phyloP scores from a whole-genome alignment of 2,888 invertebrate species.

The Archips xylosteana region DNA sequence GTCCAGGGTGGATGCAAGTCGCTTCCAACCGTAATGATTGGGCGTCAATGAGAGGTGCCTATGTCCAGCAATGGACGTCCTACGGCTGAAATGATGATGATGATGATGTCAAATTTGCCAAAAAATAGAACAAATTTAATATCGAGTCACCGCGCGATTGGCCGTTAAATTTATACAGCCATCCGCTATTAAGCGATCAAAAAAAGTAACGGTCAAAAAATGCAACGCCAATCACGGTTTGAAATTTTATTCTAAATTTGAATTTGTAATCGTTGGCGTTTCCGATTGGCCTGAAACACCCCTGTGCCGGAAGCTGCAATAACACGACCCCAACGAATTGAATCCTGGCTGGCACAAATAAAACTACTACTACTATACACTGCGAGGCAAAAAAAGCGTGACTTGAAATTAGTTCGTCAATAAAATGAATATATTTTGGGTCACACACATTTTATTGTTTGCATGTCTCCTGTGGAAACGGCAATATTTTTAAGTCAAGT shows the following conservation, averaged over 20 bases:
- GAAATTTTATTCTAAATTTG: conserved; percentile 23
- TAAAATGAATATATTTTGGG: too few species aligned
- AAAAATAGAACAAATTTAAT: not conserved
- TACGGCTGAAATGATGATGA: too few species aligned
- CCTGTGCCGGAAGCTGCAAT: conserved; percentile 30
- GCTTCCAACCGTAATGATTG: too few species aligned
- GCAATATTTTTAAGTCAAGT: too few species aligned
- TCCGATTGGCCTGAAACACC: conserved; percentile 24
- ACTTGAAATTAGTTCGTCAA: not conserved
- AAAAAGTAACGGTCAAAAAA: not conserved
- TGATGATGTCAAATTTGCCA: too few species aligned
- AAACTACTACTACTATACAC: conserved; percentile 13
- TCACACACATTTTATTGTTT: too few species aligned
- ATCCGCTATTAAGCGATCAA: not conserved
- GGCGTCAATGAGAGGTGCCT: too few species aligned
- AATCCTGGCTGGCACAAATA: conserved; percentile 27
- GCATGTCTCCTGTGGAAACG: too few species aligned
- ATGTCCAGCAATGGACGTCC: too few species aligned
- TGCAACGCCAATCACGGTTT: not conserved
- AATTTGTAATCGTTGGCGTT: conserved; percentile 28
- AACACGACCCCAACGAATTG: conserved; percentile 31
- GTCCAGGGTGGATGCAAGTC: too few species aligned
- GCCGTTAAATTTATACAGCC: not conserved
- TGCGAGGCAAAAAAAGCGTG: not conserved
- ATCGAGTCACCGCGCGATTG: not conserved